A percentile compares a stretch with the other conserved stretches of the same genome.
These are phyloP conservation scores for Scleropages formosus DNA, from an alignment of 2,797 vertebrate genomes.

Conservation along the genomic window DNA sequence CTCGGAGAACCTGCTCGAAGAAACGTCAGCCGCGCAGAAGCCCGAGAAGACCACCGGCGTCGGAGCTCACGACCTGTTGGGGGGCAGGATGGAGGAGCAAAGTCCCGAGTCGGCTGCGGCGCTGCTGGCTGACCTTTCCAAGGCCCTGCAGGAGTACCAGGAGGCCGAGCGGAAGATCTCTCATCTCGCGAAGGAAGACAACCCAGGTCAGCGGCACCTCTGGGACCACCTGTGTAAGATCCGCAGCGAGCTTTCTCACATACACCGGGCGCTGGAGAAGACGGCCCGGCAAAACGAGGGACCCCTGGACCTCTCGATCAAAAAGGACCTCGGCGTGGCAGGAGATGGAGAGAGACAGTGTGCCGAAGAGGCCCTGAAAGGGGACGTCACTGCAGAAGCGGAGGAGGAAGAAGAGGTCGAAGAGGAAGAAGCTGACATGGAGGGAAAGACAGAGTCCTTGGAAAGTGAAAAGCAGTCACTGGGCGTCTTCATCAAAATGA, in stretches of 20 bases:
- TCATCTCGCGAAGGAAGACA: conserved; percentile 74
- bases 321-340: conserved; percentile 58
- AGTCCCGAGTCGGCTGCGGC: conserved; percentile 64
- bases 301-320: conserved; percentile 89
- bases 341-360: conserved; percentile 42
- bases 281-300: conserved; percentile 72
- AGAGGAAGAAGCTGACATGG: conserved; percentile 47
- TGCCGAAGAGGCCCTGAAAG: conserved; percentile 27
- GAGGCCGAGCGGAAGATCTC: conserved; percentile 83
- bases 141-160: conserved; percentile 84
- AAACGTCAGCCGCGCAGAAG: conserved; percentile 42
- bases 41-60: conserved; percentile 43
- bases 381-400: conserved; percentile 22
- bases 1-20: conserved; percentile 57
- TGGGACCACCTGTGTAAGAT: conserved; percentile 90
- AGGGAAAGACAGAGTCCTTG: conserved; percentile 53
- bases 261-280: conserved; percentile 84
- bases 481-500: conserved; percentile 82
- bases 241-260: conserved; percentile 85
- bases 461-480: conserved; percentile 78
- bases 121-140: conserved; percentile 81
- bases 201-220: conserved; percentile 79
- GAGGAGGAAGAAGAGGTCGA: conserved; percentile 50
- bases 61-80: conserved; percentile 39
- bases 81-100: conserved; percentile 44